Evolutionary conservation across 2,888 invertebrate genomes (phyloP).

Genomic region (Gastrophysa polygoni): DNA sequence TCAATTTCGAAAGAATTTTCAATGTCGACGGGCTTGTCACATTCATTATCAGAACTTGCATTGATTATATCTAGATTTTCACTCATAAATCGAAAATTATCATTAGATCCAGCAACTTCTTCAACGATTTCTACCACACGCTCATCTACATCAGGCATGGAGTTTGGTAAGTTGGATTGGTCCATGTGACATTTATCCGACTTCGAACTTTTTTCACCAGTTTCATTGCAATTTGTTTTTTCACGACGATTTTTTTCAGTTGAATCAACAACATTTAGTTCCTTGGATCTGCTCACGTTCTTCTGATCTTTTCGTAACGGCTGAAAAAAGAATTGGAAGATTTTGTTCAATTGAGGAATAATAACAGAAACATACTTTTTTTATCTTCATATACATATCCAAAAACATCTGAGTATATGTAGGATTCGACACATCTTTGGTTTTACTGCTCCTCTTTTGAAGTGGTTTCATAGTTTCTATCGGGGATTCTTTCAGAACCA

Average conservation of each 20-base stretch:
- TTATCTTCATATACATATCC: slow-evolving; percentile 42
- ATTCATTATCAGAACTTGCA: background rate
- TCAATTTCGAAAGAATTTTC: background rate
- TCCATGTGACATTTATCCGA: too few species aligned
- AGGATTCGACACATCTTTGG: slow-evolving; percentile 12
- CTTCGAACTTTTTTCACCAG: too few species aligned
- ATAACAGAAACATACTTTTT: slow-evolving; percentile 10
- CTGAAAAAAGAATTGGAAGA: background rate
- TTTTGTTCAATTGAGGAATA: background rate
- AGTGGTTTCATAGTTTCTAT: slow-evolving; percentile 12
- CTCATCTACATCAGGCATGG: background rate
- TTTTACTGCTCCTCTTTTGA: slow-evolving; percentile 19
- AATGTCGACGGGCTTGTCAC: background rate
- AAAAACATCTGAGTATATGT: slow-evolving; percentile 43
- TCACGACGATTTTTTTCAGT: background rate
- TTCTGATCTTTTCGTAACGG: background rate
- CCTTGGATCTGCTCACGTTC: background rate
- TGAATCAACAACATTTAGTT: background rate
- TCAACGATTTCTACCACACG: background rate
- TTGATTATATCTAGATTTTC: slow-evolving; percentile 2
- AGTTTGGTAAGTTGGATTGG: too few species aligned
- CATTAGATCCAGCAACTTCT: background rate
- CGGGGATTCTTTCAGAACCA: slow-evolving; percentile 19
- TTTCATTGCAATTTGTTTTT: background rate
- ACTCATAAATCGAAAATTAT: slow-evolving; percentile 6